Percentiles rank a stretch among this genome's conserved stretches.
Conservation (phyloP, 2,888 invertebrate genomes). For the Aspidiotus destructor region DNA sequence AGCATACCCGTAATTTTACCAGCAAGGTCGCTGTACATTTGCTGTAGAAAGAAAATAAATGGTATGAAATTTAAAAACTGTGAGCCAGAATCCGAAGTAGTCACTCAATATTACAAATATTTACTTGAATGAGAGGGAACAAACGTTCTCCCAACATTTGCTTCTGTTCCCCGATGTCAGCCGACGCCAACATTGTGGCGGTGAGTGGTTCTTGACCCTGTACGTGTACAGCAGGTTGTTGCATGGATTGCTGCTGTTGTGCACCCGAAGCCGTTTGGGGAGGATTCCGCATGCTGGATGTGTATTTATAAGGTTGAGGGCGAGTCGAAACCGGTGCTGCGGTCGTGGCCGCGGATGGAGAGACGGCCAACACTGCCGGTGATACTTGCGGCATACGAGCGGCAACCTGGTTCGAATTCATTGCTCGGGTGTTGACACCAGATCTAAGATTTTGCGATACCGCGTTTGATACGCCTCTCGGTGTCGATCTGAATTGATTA, state of each 20-base stretch:
- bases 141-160: conserved; percentile 98
- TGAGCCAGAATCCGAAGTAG: too few species aligned
- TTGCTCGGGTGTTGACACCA: conserved; percentile 17
- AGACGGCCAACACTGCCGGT: conserved; percentile 4
- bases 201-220: conserved; percentile 94
- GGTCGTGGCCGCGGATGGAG: conserved; percentile 51
- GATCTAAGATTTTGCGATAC: conserved; percentile 54
- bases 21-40: conserved; percentile 86
- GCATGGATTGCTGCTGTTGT: conserved; percentile 42
- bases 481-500: conserved; percentile 55
- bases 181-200: conserved; percentile 90
- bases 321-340: conserved; percentile 55
- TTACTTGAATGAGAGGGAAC: conserved; percentile 76
- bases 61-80: too few species aligned
- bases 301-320: conserved; percentile 66
- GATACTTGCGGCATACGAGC: conserved; percentile 1
- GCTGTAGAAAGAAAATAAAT: conserved; percentile 44
- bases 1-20: conserved; percentile 99
- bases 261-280: conserved; percentile 46
- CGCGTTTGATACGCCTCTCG: conserved; percentile 47
- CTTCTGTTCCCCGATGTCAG: conserved; percentile 92
- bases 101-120: not conserved
- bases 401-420: not conserved
- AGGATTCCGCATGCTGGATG: conserved; percentile 82
- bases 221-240: conserved; percentile 62